These are phyloP conservation scores for Chondrosia reniformis DNA, from an alignment of 37 sponge, comb jelly and placozoan genomes.

Conservation along the genomic window DNA sequence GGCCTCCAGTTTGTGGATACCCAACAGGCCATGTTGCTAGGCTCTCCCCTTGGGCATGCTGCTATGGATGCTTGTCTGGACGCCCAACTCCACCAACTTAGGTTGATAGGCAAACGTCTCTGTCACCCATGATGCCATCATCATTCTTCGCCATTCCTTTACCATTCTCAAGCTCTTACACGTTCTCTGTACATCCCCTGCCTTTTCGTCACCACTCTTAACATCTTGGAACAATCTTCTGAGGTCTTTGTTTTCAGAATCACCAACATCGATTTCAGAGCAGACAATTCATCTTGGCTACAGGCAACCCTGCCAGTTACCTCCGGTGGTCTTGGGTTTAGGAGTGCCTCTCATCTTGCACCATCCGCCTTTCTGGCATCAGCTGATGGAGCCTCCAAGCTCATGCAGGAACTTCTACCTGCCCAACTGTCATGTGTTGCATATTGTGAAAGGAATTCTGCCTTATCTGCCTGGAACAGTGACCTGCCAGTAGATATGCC, in stretches of 20 bases:
- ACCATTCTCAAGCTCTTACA: constrained; percentile 42
- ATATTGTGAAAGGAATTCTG: background rate
- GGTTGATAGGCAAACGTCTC: constrained; percentile 14
- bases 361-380: constrained; percentile 53
- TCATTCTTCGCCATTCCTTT: constrained; percentile 30
- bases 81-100: background rate
- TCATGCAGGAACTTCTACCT: constrained; percentile 20
- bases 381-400: constrained; percentile 21
- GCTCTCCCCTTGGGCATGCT: background rate
- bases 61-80: background rate
- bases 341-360: constrained; percentile 45
- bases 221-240: constrained; percentile 7
- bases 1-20: background rate
- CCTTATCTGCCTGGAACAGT: constrained; percentile 14
- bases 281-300: constrained; percentile 29
- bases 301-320: constrained; percentile 47
- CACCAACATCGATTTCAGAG: constrained; percentile 14
- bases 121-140: constrained; percentile 32
- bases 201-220: background rate
- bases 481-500: constrained; percentile 2
- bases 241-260: constrained; percentile 18
- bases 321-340: constrained; percentile 41
- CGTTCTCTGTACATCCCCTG: constrained; percentile 40
- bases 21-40: background rate
- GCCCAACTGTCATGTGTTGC: background rate